These are phyloP conservation scores for Tympanuchus pallidicinctus DNA, from an alignment of 2,113 vertebrate genomes.

Conservation along the genomic window DNA sequence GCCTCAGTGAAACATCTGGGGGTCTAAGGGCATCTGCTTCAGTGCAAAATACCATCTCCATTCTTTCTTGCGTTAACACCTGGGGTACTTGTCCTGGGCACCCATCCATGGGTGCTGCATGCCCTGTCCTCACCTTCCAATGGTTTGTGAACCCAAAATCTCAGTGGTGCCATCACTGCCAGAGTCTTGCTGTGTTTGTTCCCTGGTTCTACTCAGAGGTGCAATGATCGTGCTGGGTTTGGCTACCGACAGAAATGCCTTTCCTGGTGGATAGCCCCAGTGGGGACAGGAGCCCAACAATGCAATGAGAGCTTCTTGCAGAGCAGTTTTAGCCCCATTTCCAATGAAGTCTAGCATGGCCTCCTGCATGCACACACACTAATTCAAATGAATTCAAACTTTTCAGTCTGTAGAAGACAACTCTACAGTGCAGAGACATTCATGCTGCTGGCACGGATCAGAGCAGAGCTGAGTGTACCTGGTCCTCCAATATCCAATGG, in stretches of 20 bases:
- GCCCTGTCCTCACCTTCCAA: not conserved
- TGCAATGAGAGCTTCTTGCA: not conserved
- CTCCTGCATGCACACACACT: not conserved
- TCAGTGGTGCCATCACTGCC: accelerated
- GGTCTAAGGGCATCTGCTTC: not conserved
- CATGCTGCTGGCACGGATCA: not conserved
- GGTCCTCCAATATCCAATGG: not conserved
- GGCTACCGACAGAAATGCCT: not conserved
- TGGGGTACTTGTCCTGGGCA: not conserved
- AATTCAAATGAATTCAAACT: not conserved
- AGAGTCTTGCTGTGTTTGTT: not conserved
- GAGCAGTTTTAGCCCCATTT: not conserved
- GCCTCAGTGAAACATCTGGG: not conserved
- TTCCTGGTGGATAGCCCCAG: not conserved
- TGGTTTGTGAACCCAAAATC: not conserved
- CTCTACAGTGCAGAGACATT: not conserved
- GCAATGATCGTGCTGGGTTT: not conserved
- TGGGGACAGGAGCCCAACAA: accelerated
- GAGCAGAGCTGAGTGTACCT: not conserved
- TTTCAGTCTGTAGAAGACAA: accelerated
- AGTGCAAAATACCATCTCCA: not conserved
- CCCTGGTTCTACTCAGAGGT: not conserved
- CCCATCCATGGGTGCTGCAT: accelerated
- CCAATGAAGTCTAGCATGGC: not conserved
- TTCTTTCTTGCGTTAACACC: not conserved